Percentiles rank a stretch among this genome's conserved stretches.
phyloP scores from a whole-genome alignment of 2,113 vertebrate species.

The Solenodon paradoxus region DNA sequence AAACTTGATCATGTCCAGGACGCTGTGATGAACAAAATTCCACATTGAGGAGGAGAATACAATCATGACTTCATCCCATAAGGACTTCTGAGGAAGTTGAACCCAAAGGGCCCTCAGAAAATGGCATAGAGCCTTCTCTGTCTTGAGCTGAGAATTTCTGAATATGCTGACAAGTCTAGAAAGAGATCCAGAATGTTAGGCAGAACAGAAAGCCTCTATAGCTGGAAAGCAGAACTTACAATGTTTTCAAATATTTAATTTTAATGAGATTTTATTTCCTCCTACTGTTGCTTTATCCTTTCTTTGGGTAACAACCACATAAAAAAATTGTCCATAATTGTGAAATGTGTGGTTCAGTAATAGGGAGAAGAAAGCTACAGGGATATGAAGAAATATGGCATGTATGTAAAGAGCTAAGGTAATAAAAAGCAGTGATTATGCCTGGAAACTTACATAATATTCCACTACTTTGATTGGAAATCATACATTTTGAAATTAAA shows the following conservation, averaged over 20 bases:
- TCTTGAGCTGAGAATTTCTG: not conserved
- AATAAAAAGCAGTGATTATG: not conserved
- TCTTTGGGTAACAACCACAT: not conserved
- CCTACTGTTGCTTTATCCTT: not conserved
- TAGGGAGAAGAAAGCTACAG: not conserved
- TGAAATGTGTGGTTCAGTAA: not conserved
- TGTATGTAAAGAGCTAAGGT: not conserved
- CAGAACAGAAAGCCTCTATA: not conserved
- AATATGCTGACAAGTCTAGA: not conserved
- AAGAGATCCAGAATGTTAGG: not conserved
- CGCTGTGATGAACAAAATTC: not conserved
- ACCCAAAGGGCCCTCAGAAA: not conserved
- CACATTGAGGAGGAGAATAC: not conserved
- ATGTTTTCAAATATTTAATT: not conserved
- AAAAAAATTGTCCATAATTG: not conserved
- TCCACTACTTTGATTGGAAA: not conserved
- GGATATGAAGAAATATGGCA: not conserved
- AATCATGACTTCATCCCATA: not conserved
- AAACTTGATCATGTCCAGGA: not conserved
- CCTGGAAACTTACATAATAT: not conserved
- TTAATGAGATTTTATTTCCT: not conserved
- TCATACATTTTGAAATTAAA: constrained; percentile 14
- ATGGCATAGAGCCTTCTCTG: not conserved
- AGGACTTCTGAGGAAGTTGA: not conserved
- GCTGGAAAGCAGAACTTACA: not conserved